These are phyloP conservation scores for Lutjanus erythropterus DNA, from an alignment of 2,113 vertebrate genomes.

Conservation along the genomic window DNA sequence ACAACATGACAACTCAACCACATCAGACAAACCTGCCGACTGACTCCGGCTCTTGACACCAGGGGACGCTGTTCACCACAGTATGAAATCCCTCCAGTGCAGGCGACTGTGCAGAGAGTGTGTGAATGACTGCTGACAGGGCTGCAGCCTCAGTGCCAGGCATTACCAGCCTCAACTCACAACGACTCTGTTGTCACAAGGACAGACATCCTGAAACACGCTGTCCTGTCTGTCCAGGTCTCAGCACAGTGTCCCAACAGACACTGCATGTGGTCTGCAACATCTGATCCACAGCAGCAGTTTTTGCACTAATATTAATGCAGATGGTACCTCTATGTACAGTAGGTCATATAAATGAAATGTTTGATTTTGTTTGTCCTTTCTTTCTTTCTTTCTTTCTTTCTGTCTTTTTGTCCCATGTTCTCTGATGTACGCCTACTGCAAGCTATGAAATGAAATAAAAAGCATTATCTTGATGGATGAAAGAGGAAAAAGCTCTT, in stretches of 20 bases:
- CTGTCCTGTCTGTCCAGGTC: slow-evolving; percentile 44
- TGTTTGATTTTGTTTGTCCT: background rate
- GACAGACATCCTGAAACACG: slow-evolving; percentile 15
- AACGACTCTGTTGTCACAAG: slow-evolving; percentile 72
- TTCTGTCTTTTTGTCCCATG: background rate
- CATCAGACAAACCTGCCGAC: background rate
- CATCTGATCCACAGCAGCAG: slow-evolving; percentile 22
- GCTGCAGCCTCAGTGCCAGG: slow-evolving; percentile 73
- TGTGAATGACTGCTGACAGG: slow-evolving; percentile 18
- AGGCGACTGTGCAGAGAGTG: background rate
- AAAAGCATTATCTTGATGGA: slow-evolving; percentile 16
- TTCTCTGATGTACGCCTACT: background rate
- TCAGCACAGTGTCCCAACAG: slow-evolving; percentile 19
- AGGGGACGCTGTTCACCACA: slow-evolving; percentile 54
- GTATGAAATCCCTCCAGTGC: background rate
- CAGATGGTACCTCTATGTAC: too few species aligned
- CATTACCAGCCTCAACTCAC: slow-evolving; percentile 68
- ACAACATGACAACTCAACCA: too few species aligned
- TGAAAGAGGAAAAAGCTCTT: slow-evolving; percentile 19
- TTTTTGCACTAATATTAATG: background rate
- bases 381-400: background rate
- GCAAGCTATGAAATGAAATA: slow-evolving; percentile 9
- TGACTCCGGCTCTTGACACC: slow-evolving; percentile 15
- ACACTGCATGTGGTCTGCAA: background rate
- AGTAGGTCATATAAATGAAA: too few species aligned